Base-by-base conservation (phyloP, 2,797 vertebrate species). In the Botia almorhae region DNA sequence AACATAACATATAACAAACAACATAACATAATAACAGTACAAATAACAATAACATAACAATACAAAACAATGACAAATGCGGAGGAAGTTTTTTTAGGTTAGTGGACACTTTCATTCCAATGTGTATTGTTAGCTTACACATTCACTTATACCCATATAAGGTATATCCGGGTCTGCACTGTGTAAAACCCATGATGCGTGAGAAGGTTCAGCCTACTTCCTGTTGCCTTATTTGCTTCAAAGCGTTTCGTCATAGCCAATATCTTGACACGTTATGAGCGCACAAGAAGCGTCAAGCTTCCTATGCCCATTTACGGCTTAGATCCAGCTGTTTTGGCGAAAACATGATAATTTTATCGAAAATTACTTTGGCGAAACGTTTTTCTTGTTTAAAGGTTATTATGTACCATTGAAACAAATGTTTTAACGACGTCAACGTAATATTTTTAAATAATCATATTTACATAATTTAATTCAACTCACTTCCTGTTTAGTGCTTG, bases 131-230 rank as follows among this genome's bases (percentile, higher is more conserved):
- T 48, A 39, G 21, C 51, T 26, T 33, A 43, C 73, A 10, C 55
- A 13, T 70, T 60, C 51, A 53, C 80, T 46, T 23, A 88, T 93
- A 90, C 53, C 93, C 91, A 93, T 93, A 92, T 92, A 79, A 86
- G 87, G 93, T 80, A 84, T 88, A 86, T 94, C 93, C 93, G 85
- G 82, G 86, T 84, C 81, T 69, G 79, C 26, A 74, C 81, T 72
- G 81, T 88, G 91, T 90, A 93, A 93, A 94, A 91, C 87, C 91
- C 90, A 84, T 92, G 90, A 91, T 86, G 91, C 43, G 82, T 80
- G 89, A 90, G 89, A 87, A 83, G 87, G 87, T 85, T 88, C 29
- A 12, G 2, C 21, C 69, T 84, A 85, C 84, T 94, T 93, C 92
- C 92, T 89, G 88, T 82, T 83, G 83, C 92, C 90, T 91, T 93